A percentile compares a stretch with the other conserved stretches of the same genome.
Evolutionary conservation across 2,797 vertebrate species (phyloP).

Genomic region (Lacerta agilis): DNA sequence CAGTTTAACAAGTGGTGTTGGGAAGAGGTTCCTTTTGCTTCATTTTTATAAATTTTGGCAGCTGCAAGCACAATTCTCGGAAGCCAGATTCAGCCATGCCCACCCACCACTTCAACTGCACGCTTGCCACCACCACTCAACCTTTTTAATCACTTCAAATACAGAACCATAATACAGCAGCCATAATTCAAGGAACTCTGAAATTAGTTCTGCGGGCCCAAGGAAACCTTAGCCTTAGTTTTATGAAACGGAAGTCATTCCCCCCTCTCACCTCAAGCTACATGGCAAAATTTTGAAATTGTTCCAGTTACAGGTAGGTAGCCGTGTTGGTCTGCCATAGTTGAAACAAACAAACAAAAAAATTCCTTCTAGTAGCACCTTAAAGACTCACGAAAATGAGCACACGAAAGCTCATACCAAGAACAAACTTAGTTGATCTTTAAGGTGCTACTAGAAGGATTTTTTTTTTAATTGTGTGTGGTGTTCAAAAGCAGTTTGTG

Average conservation of each 20-base stretch:
- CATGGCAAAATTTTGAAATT: not conserved
- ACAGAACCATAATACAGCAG: not conserved
- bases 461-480: too few species aligned
- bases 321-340: too few species aligned
- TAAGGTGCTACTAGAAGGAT: too few species aligned
- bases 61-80: not conserved
- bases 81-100: not conserved
- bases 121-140: not conserved
- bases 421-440: too few species aligned
- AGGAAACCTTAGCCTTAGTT: not conserved
- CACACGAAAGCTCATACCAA: too few species aligned
- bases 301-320: too few species aligned
- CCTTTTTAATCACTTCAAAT: not conserved
- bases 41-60: not conserved
- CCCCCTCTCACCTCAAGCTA: not conserved
- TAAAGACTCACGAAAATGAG: too few species aligned
- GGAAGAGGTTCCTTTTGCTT: not conserved
- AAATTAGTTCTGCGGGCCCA: not conserved
- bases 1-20: not conserved
- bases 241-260: not conserved
- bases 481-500: not conserved
- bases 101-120: not conserved
- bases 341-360: too few species aligned
- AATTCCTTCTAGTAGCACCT: too few species aligned
- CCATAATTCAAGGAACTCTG: not conserved